These are phyloP conservation scores for Autographa gamma DNA, from an alignment of 2,888 invertebrate species.

Conservation along the genomic window DNA sequence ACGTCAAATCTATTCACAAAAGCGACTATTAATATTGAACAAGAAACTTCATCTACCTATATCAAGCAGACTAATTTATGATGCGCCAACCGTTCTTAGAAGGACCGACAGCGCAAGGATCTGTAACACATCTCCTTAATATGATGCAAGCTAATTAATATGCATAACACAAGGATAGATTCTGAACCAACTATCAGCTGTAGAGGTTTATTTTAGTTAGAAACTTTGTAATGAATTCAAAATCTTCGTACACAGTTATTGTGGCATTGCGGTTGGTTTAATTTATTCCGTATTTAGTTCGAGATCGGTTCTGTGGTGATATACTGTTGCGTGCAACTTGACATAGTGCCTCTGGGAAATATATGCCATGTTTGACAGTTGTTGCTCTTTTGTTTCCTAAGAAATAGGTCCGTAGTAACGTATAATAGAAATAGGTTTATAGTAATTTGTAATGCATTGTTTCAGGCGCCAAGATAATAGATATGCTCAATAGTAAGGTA, in stretches of 20 bases:
- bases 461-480: too few species aligned
- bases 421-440: too few species aligned
- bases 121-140: conserved; percentile 72
- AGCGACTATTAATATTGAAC: conserved; percentile 32
- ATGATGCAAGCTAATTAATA: conserved; percentile 81
- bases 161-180: conserved; percentile 81
- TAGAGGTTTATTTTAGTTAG: conserved; percentile 77
- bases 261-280: conserved; percentile 53
- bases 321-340: conserved; percentile 8
- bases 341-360: conserved; percentile 18
- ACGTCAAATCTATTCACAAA: conserved; percentile 26
- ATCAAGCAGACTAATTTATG: conserved; percentile 55
- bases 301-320: conserved; percentile 13
- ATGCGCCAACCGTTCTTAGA: conserved; percentile 62
- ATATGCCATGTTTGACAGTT: background rate
- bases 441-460: too few species aligned
- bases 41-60: conserved; percentile 24
- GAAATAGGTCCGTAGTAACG: background rate
- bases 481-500: too few species aligned
- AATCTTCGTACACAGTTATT: conserved; percentile 79
- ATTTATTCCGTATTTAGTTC: conserved; percentile 40
- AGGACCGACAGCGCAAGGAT: conserved; percentile 46
- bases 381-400: background rate
- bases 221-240: conserved; percentile 84
- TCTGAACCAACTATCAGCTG: conserved; percentile 77